Evolutionary conservation across 2,797 vertebrate genomes (phyloP).

Genomic region (Rhodeus uyekii): DNA sequence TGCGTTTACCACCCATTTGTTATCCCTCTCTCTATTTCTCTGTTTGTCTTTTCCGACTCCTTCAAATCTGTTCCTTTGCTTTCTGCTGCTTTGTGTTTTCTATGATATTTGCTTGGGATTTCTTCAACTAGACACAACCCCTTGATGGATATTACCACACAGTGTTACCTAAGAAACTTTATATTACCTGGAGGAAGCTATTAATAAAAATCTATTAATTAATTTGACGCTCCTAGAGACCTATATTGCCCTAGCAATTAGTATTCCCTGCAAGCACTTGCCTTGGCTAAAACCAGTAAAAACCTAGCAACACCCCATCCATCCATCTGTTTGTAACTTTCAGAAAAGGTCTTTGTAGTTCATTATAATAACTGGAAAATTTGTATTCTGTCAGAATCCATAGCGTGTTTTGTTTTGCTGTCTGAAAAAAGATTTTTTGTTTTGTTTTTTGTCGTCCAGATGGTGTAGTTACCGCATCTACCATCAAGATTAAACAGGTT

Average conservation of each 20-base stretch:
- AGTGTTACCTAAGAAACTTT: neutral
- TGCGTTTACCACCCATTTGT: constrained; percentile 49
- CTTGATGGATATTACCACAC: neutral
- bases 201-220: neutral
- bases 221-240: neutral
- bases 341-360: neutral
- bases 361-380: neutral
- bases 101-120: constrained; percentile 2
- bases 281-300: no score
- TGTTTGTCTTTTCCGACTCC: neutral
- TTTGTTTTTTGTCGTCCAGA: neutral
- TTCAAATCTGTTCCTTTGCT: neutral
- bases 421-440: neutral
- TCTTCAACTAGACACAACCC: neutral
- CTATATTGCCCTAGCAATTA: no score
- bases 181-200: neutral
- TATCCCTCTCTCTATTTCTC: neutral
- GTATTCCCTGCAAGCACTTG: no score
- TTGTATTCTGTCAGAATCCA: neutral
- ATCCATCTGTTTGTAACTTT: neutral
- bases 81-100: constrained; percentile 12
- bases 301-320: no score
- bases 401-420: neutral
- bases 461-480: neutral
- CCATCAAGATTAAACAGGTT: neutral